A percentile compares a stretch with the other conserved stretches of the same genome.
These are phyloP conservation scores for Tetrax tetrax DNA, from an alignment of 2,113 vertebrate species.

Conservation along the genomic window DNA sequence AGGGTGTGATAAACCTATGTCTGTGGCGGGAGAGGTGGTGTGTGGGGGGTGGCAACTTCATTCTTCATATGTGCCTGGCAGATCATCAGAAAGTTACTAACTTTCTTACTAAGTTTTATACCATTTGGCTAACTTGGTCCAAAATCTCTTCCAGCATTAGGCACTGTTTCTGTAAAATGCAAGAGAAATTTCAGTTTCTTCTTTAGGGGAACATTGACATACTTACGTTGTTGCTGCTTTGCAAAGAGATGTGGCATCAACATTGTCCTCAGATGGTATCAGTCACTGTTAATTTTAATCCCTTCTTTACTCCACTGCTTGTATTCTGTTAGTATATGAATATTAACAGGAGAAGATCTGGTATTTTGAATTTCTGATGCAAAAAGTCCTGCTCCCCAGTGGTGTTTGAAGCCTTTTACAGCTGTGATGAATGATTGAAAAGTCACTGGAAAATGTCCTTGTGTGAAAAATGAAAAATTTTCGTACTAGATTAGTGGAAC, in stretches of 20 bases:
- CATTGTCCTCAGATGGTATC: not conserved
- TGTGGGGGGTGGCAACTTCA: not conserved
- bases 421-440: not conserved
- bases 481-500: not conserved
- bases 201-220: not conserved
- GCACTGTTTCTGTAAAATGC: not conserved
- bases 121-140: not conserved
- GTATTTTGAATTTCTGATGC: not conserved
- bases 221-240: not conserved
- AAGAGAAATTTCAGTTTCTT: not conserved
- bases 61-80: not conserved
- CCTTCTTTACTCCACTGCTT: not conserved
- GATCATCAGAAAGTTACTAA: not conserved
- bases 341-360: not conserved
- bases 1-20: not conserved
- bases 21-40: no score
- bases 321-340: not conserved
- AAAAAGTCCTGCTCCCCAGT: not conserved
- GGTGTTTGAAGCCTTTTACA: not conserved
- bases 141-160: not conserved
- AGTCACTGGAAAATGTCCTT: not conserved
- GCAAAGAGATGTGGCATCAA: not conserved
- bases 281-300: not conserved
- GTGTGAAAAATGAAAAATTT: not conserved
- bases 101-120: no score